Conservation (phyloP, 1,140 invertebrate genomes). For the Caerostris extrusa region DNA sequence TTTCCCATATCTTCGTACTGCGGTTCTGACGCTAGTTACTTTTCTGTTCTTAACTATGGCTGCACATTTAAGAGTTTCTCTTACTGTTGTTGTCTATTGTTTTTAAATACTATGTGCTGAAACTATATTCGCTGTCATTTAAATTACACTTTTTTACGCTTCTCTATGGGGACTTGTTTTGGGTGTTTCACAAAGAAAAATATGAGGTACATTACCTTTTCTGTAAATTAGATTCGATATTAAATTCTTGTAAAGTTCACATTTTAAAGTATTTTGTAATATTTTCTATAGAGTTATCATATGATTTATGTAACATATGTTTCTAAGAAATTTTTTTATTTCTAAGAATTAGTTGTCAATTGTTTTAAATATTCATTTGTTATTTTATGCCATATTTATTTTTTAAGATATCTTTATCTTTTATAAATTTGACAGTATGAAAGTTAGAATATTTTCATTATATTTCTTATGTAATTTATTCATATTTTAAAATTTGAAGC, state of each 20-base stretch:
- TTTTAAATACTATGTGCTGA: constrained; percentile 14
- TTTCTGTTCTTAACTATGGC: not conserved
- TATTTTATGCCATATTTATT: no score
- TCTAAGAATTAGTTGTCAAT: no score
- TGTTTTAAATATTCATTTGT: no score
- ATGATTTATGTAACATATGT: not conserved
- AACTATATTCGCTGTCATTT: not conserved
- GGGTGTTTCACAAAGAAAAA: constrained; percentile 25
- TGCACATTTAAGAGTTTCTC: not conserved
- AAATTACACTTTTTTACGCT: constrained; percentile 9
- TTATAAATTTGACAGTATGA: no score
- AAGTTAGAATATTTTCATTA: no score
- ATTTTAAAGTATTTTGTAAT: not conserved
- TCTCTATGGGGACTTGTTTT: constrained; percentile 67
- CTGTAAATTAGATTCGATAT: not conserved
- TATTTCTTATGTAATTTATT: no score
- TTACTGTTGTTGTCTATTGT: not conserved
- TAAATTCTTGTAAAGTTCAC: not conserved
- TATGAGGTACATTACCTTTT: constrained; percentile 15
- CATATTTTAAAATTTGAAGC: no score
- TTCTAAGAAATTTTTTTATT: not conserved
- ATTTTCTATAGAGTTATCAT: not conserved
- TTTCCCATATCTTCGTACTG: not conserved
- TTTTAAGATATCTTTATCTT: no score
- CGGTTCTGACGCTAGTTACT: not conserved